Evolutionary conservation across 2,888 invertebrate genomes (phyloP), one percentile per base, ranked within the genome.

Genomic region (Stegophylla sp.): DNA sequence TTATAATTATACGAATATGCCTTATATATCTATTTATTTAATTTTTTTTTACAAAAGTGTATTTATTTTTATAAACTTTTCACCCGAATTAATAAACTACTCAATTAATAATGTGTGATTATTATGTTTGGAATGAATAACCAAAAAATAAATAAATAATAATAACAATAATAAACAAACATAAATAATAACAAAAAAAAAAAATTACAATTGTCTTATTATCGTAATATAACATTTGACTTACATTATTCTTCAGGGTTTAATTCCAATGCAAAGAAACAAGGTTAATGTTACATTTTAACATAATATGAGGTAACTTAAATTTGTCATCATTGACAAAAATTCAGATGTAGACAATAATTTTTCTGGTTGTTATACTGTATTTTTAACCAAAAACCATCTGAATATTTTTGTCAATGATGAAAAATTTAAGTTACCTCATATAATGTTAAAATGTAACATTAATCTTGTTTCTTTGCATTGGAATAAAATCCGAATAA

Each of bases 141-240:
- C 34, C n/a, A 56, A 41, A 56, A 59, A 43, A 17, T 43, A 59
- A 17, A 12, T 43, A 23, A 59, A 59, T n/a, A 59, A 48, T 66
- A 1, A 48, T 5, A 26, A 64, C 45, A 66, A 34, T 34, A 34
- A 7, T 34, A 34, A 34, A 34, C 7, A 34, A 34, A 34, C 7
- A 34, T 5, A 34, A 71, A 41, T 23, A 23, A 56, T 26, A 17
- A 43, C 43, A 72, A 74, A 61, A 61, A 72, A 72, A 74, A 75
- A 75, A 64, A 64, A 72, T 75, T 64, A 75, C 75, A 75, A 64
- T 64, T 1, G 64, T 75, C 75, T 75, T 64, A 74, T 74, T 63
- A 75, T 51, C 20, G 34, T 74, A 51, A 23, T 53, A 64, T 41
- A 51, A 63, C 51, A 48, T 23, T 75, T 23, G 28, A 48, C 45